Base-by-base conservation (phyloP, 2,797 vertebrate species). In the Semaprochilodus insignis region DNA sequence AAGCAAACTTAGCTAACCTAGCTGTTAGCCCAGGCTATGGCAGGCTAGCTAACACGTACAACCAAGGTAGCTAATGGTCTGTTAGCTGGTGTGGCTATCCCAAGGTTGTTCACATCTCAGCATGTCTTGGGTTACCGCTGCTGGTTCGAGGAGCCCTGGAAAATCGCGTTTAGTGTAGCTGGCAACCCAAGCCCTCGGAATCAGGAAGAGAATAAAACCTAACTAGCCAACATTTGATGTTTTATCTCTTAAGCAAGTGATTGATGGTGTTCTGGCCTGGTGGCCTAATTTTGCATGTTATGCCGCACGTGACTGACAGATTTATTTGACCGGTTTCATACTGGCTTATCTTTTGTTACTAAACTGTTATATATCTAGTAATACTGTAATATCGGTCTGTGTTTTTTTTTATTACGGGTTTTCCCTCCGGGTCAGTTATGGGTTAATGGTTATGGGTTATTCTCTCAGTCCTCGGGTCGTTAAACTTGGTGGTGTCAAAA, bases 41-140 rank as follows among this genome's bases (percentile, higher is more conserved):
- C 19, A 1, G 13, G 16, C 31, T n/a, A 59, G 19, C 21, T 73
- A 27, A 51, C 51, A 73, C 6, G 70, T 27, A 0, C 6, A 70
- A 14, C 40, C 21, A 48, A 40, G 40, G 40, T 31, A 66, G 62
- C 15, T 7, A 36, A 4, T 15, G 25, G 55, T 31, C 72, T 2
- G 51, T 19, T 69, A 70, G 77, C 65, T 52, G 8, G 76, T 19
- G 36, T 16, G 21, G 76, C 31, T 66, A 6, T 55, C 36, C 54
- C 77, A 78, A 78, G 77, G 77, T 78, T 78, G 52, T 78, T 78
- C 51, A 15, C 44, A 0, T 36, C 51, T 69, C 25, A 55, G 44
- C 51, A 44, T 21, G 23, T 16, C 69, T 14, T 23, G 44, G 69
- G 16, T 52, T 4, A 10, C 8, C 19, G 17, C 7, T 67, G 21